These are phyloP conservation scores for Chloroceryle inda DNA, from an alignment of 2,797 vertebrate species.

Conservation along the genomic window DNA sequence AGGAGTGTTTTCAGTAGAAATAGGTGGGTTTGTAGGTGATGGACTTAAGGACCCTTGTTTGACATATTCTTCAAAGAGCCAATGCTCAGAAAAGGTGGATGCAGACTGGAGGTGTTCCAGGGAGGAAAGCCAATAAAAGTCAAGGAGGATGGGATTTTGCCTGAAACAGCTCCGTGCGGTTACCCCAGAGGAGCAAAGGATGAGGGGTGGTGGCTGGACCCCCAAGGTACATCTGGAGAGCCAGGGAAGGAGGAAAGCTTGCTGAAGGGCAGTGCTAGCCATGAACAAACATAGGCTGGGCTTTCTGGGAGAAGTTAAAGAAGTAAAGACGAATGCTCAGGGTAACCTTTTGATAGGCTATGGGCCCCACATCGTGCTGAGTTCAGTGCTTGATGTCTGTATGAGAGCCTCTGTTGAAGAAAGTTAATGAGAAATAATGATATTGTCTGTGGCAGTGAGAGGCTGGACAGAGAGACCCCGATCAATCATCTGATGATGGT, in stretches of 20 bases:
- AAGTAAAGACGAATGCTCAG: neutral
- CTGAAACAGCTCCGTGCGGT: neutral
- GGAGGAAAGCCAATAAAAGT: neutral
- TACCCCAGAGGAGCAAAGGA: neutral
- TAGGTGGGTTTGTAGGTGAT: neutral
- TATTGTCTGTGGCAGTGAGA: neutral
- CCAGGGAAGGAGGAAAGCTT: neutral
- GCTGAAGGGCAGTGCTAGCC: neutral
- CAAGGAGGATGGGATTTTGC: neutral
- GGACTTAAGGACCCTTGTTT: neutral
- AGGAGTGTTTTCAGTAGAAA: neutral
- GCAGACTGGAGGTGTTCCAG: neutral
- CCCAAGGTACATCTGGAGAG: neutral
- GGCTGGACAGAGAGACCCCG: neutral
- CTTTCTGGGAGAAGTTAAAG: rapidly evolving
- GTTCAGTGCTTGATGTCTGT: neutral
- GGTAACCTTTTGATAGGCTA: neutral
- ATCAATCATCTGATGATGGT: neutral
- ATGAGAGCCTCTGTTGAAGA: neutral
- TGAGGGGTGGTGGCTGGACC: rapidly evolving
- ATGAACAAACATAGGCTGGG: neutral
- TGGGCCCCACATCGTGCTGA: neutral
- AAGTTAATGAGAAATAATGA: neutral
- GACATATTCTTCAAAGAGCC: neutral
- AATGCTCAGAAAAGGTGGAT: neutral